Conservation (phyloP, 1,140 invertebrate species). For the Calliopsis andreniformis region DNA sequence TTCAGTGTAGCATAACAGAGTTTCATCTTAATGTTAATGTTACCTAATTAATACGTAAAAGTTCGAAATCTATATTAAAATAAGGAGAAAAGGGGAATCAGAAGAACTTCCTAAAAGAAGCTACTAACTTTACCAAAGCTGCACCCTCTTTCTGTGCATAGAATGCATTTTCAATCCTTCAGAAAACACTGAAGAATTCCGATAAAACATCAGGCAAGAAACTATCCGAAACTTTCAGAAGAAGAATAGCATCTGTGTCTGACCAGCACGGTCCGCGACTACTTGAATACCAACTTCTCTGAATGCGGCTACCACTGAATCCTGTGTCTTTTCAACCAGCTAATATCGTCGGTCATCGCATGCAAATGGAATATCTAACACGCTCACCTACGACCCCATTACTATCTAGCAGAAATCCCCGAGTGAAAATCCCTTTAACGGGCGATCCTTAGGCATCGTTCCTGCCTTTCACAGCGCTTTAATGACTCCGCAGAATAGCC, state of each 20-base stretch:
- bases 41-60: too few species aligned
- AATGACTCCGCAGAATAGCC: conserved; percentile 51
- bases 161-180: too few species aligned
- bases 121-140: too few species aligned
- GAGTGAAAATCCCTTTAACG: conserved; percentile 34
- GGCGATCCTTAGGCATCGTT: conserved; percentile 57
- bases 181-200: too few species aligned
- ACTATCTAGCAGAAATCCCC: conserved; percentile 31
- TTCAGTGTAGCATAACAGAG: too few species aligned
- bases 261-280: neutral
- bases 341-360: conserved; percentile 58
- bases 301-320: neutral
- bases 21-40: too few species aligned
- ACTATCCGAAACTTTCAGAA: neutral
- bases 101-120: too few species aligned
- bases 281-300: neutral
- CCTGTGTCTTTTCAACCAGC: conserved; percentile 31
- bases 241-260: neutral
- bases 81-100: too few species aligned
- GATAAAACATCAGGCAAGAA: neutral
- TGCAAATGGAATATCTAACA: conserved; percentile 68
- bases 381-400: neutral
- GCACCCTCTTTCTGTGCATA: too few species aligned
- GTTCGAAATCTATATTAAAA: too few species aligned
- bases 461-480: conserved; percentile 55